phyloP scores from a whole-genome alignment of 2,888 invertebrate species.

The Pasiphila rectangulata region DNA sequence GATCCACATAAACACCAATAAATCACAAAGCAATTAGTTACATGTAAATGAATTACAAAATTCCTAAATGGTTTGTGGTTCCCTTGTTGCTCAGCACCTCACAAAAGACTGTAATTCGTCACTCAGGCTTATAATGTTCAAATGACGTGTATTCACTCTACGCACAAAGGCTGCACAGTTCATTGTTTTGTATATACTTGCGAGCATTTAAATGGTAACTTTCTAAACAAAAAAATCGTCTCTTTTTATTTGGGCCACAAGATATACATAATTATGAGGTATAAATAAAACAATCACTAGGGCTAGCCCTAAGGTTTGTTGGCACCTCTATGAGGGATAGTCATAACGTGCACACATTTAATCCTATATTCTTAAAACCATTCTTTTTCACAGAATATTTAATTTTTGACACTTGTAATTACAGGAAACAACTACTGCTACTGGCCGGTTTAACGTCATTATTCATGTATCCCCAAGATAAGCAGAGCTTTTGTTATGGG shows the following conservation, averaged over 20 bases:
- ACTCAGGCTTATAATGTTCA: constrained; percentile 45
- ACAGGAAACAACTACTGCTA: too few relatives aligned
- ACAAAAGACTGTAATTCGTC: constrained; percentile 36
- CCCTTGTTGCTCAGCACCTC: constrained; percentile 10
- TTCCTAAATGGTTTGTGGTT: constrained; percentile 11
- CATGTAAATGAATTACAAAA: neutral
- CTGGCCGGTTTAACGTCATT: too few relatives aligned
- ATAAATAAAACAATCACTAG: too few relatives aligned
- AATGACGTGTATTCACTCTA: constrained; percentile 43
- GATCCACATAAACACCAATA: neutral
- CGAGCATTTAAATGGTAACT: constrained; percentile 13
- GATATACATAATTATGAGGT: too few relatives aligned
- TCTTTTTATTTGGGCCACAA: neutral
- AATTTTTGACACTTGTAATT: too few relatives aligned
- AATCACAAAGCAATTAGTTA: neutral
- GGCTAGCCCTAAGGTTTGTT: too few relatives aligned
- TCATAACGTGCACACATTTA: too few relatives aligned
- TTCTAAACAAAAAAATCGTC: neutral
- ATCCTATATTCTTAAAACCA: too few relatives aligned
- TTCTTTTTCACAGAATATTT: too few relatives aligned
- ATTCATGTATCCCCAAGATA: too few relatives aligned
- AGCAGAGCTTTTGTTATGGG: too few relatives aligned
- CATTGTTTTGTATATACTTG: constrained; percentile 31
- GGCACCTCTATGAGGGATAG: too few relatives aligned
- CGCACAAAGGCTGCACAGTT: constrained; percentile 42